Conservation (phyloP, 2,888 invertebrate species). For the Himalopsyche kuldschensis region DNA sequence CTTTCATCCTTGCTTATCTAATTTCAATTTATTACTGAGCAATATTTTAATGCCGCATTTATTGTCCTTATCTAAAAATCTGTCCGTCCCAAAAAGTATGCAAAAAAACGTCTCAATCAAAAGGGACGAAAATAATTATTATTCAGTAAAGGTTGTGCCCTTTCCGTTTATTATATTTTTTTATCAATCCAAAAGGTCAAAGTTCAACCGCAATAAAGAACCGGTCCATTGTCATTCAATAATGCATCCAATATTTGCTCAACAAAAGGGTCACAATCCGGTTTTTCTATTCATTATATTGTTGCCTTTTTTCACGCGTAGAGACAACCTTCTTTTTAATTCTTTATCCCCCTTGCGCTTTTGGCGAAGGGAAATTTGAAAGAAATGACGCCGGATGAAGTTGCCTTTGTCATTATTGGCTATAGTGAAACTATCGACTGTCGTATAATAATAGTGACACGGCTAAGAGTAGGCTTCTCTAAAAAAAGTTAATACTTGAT, state of each 20-base stretch:
- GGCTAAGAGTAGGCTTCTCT: no score
- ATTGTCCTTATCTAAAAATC: no score
- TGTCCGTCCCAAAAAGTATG: no score
- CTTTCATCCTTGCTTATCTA: no score
- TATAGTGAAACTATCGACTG: no score
- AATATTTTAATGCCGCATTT: no score
- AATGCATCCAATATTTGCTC: constrained; percentile 24
- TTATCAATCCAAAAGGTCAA: constrained; percentile 38
- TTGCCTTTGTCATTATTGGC: no score
- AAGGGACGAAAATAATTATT: constrained; percentile 17
- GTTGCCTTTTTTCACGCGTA: background rate
- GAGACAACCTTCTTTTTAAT: constrained; percentile 3
- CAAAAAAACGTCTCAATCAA: background rate
- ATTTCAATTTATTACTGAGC: no score
- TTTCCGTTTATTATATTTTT: constrained; percentile 32
- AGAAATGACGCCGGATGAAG: background rate
- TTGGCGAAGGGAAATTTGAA: background rate
- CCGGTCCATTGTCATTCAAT: constrained; percentile 22
- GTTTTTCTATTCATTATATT: constrained; percentile 19
- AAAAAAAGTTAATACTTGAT: no score
- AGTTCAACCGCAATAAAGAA: constrained; percentile 36
- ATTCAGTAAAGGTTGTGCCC: constrained; percentile 33
- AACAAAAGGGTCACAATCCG: constrained; percentile 35
- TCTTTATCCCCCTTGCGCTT: background rate
- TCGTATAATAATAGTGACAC: no score